Percentiles rank a stretch among this genome's conserved stretches.
Conservation (phyloP, 2,113 vertebrate species). For the Hyperopisus bebe region DNA sequence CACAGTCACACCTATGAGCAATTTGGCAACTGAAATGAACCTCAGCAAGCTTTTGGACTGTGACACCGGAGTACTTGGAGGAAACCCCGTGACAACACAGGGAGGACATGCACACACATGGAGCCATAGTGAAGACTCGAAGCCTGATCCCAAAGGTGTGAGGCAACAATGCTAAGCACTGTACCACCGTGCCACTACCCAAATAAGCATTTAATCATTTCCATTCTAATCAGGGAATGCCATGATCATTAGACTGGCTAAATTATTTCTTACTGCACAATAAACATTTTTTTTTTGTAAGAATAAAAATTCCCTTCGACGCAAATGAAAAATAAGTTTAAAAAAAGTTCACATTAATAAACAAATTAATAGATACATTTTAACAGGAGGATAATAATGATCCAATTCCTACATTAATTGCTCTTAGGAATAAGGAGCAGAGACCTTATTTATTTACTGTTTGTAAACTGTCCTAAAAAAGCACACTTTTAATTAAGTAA, state of each 20-base stretch:
- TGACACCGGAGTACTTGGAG: not conserved
- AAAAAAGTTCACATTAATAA: not conserved
- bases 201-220: not conserved
- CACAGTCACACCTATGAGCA: not conserved
- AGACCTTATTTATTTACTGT: not conserved
- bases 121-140: not conserved
- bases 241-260: not conserved
- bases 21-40: not conserved
- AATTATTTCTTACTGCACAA: not conserved
- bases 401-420: slow-evolving; percentile 42
- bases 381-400: slow-evolving; percentile 48
- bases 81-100: not conserved
- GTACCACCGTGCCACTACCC: not conserved
- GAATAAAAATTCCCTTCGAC: not conserved
- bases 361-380: slow-evolving; percentile 1
- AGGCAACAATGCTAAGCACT: not conserved
- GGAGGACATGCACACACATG: not conserved
- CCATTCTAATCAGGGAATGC: not conserved
- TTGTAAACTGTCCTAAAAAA: not conserved
- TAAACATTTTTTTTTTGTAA: not conserved
- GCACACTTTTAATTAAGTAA: slow-evolving; percentile 5
- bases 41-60: not conserved
- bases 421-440: slow-evolving; percentile 25
- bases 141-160: not conserved
- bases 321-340: not conserved